A percentile compares a stretch with the other conserved stretches of the same genome.
Evolutionary conservation across 2,888 invertebrate genomes (phyloP).

Genomic region (Ichneumoninae sp.): DNA sequence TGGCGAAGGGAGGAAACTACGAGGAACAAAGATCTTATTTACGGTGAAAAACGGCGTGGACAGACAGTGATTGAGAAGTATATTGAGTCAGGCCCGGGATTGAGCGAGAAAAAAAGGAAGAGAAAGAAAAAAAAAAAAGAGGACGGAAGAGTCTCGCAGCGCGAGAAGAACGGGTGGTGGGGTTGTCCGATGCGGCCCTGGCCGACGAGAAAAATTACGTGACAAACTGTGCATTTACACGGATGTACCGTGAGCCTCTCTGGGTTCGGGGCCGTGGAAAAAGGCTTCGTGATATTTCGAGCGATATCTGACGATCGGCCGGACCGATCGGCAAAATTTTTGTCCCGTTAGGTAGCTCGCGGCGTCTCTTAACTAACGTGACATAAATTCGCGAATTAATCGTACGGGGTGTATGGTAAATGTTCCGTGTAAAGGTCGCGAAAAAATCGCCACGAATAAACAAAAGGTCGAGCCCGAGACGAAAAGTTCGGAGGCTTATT

Average conservation of each 20-base stretch:
- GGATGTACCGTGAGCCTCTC: slow-evolving; percentile 77
- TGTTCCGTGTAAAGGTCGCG: slow-evolving; percentile 72
- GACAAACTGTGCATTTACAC: slow-evolving; percentile 81
- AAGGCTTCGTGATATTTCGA: slow-evolving; percentile 77
- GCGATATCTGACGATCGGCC: slow-evolving; percentile 73
- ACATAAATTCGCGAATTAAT: slow-evolving; percentile 69
- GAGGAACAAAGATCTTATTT: slow-evolving; percentile 48
- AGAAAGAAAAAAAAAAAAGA: slow-evolving; percentile 33
- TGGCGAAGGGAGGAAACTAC: slow-evolving; percentile 54
- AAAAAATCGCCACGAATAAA: slow-evolving; percentile 82
- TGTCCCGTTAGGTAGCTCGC: slow-evolving; percentile 60
- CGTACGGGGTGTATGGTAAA: slow-evolving; percentile 70
- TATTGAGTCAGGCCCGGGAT: slow-evolving; percentile 65
- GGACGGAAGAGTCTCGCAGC: slow-evolving; percentile 49
- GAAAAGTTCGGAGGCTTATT: slow-evolving; percentile 67
- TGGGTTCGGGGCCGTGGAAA: slow-evolving; percentile 61
- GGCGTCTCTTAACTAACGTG: slow-evolving; percentile 70
- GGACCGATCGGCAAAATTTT: slow-evolving; percentile 68
- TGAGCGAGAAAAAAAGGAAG: slow-evolving; percentile 34
- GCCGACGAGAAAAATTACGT: slow-evolving; percentile 80
- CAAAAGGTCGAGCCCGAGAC: slow-evolving; percentile 79
- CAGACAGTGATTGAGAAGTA: slow-evolving; percentile 65
- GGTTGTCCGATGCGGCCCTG: slow-evolving; percentile 80
- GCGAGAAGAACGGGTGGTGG: slow-evolving; percentile 62
- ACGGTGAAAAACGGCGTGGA: slow-evolving; percentile 37